These are phyloP conservation scores for Drosophila suzukii DNA, from an alignment of 1,140 invertebrate genomes.

Conservation along the genomic window DNA sequence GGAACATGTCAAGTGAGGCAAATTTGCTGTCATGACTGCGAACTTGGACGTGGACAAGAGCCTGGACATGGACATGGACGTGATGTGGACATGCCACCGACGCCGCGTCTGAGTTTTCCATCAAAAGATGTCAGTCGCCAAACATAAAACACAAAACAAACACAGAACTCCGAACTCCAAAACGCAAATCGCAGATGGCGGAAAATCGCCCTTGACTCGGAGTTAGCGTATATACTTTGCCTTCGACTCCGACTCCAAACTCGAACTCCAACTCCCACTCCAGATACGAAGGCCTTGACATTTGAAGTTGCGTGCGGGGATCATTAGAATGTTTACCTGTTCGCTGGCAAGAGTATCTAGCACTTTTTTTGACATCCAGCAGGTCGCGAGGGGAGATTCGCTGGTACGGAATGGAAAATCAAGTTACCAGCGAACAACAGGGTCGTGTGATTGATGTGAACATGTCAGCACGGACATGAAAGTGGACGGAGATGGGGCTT, in stretches of 20 bases:
- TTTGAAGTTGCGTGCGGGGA: slow-evolving; percentile 64
- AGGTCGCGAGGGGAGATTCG: slow-evolving; percentile 11
- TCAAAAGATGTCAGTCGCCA: slow-evolving; percentile 57
- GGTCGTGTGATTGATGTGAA: slow-evolving; percentile 71
- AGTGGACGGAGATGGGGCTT: slow-evolving; percentile 8
- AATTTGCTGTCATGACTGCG: slow-evolving; percentile 46
- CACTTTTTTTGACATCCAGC: slow-evolving; percentile 18
- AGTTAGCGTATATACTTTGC: slow-evolving; percentile 3
- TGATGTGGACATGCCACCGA: slow-evolving; percentile 56
- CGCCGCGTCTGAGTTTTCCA: slow-evolving; percentile 62
- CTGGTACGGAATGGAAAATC: slow-evolving; percentile 57
- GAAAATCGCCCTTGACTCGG: slow-evolving; percentile 47
- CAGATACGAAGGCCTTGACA: slow-evolving; percentile 27
- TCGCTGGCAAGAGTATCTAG: slow-evolving; percentile 19
- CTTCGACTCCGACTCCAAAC: background rate
- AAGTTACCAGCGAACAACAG: slow-evolving; percentile 52
- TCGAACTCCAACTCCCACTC: slow-evolving; percentile 7
- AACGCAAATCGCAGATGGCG: slow-evolving; percentile 42
- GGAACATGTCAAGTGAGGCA: slow-evolving; percentile 54
- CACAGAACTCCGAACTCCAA: background rate
- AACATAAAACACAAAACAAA: slow-evolving; percentile 31
- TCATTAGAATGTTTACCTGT: slow-evolving; percentile 75
- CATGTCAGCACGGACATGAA: slow-evolving; percentile 59
- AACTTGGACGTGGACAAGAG: slow-evolving; percentile 38
- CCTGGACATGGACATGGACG: slow-evolving; percentile 37